phyloP scores from a whole-genome alignment of 2,113 vertebrate species.

The Charadrius vociferus region DNA sequence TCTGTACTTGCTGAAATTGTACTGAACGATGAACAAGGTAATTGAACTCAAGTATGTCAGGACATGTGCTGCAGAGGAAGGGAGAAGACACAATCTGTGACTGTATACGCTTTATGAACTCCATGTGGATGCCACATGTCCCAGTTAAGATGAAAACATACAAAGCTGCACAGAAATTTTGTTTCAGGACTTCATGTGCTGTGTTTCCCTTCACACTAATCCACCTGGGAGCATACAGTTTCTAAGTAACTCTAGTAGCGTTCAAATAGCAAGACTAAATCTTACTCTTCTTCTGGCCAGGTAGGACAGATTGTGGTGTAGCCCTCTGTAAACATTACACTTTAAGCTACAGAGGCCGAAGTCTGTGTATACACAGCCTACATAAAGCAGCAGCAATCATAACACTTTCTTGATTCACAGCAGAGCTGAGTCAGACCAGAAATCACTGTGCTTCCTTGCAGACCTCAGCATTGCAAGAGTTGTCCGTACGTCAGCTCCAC shows the following conservation, averaged over 20 bases:
- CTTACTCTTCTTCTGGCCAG: not conserved
- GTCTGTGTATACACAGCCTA: not conserved
- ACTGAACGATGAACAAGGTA: not conserved
- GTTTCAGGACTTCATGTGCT: not conserved
- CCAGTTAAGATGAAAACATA: not conserved
- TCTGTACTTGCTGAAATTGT: not conserved
- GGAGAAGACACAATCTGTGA: fast-evolving
- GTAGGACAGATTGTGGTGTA: not conserved
- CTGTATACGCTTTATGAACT: not conserved
- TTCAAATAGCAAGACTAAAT: not conserved
- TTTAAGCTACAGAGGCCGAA: not conserved
- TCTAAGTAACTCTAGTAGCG: not conserved
- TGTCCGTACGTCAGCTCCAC: not conserved
- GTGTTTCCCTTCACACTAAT: not conserved
- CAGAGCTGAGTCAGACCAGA: not conserved
- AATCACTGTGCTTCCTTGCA: not conserved
- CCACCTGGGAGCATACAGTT: not conserved
- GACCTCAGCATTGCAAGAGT: not conserved
- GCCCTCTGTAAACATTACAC: not conserved
- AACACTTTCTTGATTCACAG: not conserved
- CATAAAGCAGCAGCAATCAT: not conserved
- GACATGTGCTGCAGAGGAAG: not conserved
- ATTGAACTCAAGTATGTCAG: not conserved
- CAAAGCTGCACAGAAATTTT: not conserved
- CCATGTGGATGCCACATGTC: not conserved